These are phyloP conservation scores for Epinephelus fuscoguttatus DNA, from an alignment of 2,113 vertebrate species.

Conservation along the genomic window DNA sequence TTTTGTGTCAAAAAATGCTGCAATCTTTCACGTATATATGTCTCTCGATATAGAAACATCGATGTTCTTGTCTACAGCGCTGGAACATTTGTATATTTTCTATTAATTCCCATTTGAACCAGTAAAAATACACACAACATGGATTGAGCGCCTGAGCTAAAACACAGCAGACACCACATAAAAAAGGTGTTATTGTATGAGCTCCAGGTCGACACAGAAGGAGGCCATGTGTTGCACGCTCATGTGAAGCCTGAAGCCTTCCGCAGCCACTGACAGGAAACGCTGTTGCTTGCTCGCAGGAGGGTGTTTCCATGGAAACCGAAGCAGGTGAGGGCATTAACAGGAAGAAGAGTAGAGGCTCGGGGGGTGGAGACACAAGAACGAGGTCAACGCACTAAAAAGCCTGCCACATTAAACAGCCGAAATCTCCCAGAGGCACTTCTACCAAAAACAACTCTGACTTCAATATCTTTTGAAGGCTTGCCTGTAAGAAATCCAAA, in stretches of 20 bases:
- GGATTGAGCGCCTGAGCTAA: conserved; percentile 1
- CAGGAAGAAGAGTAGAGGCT: conserved; percentile 76
- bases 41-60: not conserved
- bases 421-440: conserved; percentile 15
- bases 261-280: conserved; percentile 76
- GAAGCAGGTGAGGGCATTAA: conserved; percentile 78
- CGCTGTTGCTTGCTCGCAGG: conserved; percentile 36
- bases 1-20: not conserved
- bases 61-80: not conserved
- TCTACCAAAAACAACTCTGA: conserved; percentile 30
- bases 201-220: conserved; percentile 33
- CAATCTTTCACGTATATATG: not conserved
- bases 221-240: conserved; percentile 50
- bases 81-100: not conserved
- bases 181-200: not conserved
- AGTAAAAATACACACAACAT: not conserved
- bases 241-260: conserved; percentile 19
- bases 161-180: not conserved
- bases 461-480: conserved; percentile 57
- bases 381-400: conserved; percentile 63
- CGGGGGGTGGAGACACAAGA: conserved; percentile 47
- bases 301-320: conserved; percentile 78
- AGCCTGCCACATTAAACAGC: conserved; percentile 33
- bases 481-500: conserved; percentile 50
- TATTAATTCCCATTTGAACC: not conserved